phyloP scores from a whole-genome alignment of 2,113 vertebrate genomes.

The Isurus oxyrinchus region DNA sequence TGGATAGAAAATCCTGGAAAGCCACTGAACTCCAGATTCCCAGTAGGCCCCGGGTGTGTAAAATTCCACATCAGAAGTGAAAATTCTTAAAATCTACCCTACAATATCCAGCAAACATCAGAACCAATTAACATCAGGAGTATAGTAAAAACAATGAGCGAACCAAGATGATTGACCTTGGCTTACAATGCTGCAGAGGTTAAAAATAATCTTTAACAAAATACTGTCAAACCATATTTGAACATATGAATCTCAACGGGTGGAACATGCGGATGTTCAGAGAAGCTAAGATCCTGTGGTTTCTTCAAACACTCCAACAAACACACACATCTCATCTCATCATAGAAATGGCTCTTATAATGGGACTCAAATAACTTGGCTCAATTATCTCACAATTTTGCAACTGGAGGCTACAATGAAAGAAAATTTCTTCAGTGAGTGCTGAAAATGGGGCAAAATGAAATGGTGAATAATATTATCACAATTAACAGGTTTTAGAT shows the following conservation, averaged over 20 bases:
- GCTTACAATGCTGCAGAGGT: background rate
- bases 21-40: background rate
- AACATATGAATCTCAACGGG: background rate
- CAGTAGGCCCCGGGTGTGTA: background rate
- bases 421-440: background rate
- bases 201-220: background rate
- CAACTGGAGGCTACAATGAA: background rate
- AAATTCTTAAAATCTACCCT: background rate
- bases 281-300: background rate
- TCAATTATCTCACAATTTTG: background rate
- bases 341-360: background rate
- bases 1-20: background rate
- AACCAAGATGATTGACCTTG: background rate
- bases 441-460: background rate
- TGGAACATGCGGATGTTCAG: background rate
- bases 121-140: background rate
- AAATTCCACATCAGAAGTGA: background rate
- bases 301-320: background rate
- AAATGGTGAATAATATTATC: background rate
- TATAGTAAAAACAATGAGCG: background rate
- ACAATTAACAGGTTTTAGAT: background rate
- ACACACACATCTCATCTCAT: background rate
- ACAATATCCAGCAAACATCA: background rate
- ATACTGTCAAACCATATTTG: background rate
- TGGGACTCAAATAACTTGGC: background rate